Evolutionary conservation across 2,113 vertebrate genomes (phyloP), one percentile per base, ranked within the genome.

Genomic region (Pyrgilauda ruficollis): DNA sequence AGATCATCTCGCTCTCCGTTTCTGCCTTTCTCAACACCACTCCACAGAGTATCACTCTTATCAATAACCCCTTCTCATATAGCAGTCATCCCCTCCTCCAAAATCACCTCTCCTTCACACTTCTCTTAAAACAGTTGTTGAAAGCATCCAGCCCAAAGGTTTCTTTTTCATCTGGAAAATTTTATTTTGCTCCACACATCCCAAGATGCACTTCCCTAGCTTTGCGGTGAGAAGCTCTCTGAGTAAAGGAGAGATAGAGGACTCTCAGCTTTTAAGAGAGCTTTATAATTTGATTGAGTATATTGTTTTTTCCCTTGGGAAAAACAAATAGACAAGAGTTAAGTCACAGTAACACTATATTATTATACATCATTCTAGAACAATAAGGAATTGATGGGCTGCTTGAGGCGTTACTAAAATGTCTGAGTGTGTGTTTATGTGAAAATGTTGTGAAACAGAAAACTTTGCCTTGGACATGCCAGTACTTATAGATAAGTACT

Each of bases 401-500:
- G 35, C 44, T 78, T 84, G 49, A 81, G 44, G 41, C 28, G 24
- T 23, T 75, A 61, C 68, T 81, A 66, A 93, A 94, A 62, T 15
- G 5, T 53, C 55, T n/a, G 33, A 55, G 50, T 20, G 52, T 4
- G 18, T 28, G 44, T 56, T 89, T 75, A 63, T 61, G 44, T 56
- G 64, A 78, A 93, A 87, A 86, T 28, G 9, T 63, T 84, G 86
- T 72, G 73, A 89, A 94, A 92, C 30, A 84, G 50, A 82, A 67
- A 90, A 84, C 56, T 68, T 76, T 83, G 49, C 75, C 66, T 87
- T 63, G 44, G 68, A 62, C 61, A 37, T 1, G 1, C 21, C 39
- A 16, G 35, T 53, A 88, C 37, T 37, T 37, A 50, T 10, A 87
- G 73, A 89, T 75, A 90, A 93, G 50, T 64, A 6, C 68, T 93